Conservation (phyloP, 2,797 vertebrate species). For the Halcyon smyrnensis region DNA sequence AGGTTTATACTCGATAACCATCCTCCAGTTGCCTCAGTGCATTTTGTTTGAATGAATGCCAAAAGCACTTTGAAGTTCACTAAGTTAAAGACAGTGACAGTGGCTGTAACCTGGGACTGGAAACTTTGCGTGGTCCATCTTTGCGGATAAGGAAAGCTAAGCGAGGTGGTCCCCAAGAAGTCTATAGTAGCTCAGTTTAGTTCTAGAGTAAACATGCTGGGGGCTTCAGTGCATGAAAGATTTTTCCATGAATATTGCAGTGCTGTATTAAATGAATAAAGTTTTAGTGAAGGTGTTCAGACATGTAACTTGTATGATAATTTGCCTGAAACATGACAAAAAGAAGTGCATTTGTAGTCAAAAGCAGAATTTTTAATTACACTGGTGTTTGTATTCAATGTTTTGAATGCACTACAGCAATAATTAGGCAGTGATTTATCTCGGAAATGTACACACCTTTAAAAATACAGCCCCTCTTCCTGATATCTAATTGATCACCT, state of each 20-base stretch:
- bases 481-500: neutral
- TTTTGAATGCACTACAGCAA: neutral
- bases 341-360: neutral
- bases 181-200: neutral
- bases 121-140: neutral
- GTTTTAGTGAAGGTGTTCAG: neutral
- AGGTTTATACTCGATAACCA: neutral
- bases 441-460: neutral
- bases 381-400: neutral
- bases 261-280: neutral
- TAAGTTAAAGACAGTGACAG: neutral
- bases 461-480: neutral
- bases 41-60: neutral
- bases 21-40: neutral
- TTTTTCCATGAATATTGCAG: neutral
- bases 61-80: neutral
- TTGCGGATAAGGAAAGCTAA: neutral
- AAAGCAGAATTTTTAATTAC: neutral
- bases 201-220: neutral
- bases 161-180: rapidly evolving
- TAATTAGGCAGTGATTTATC: neutral
- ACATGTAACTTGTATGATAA: neutral
- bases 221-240: neutral
- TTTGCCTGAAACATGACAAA: neutral
- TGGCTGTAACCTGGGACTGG: neutral